Conservation (phyloP, 2,888 invertebrate genomes). For the Phlogophora meticulosa region DNA sequence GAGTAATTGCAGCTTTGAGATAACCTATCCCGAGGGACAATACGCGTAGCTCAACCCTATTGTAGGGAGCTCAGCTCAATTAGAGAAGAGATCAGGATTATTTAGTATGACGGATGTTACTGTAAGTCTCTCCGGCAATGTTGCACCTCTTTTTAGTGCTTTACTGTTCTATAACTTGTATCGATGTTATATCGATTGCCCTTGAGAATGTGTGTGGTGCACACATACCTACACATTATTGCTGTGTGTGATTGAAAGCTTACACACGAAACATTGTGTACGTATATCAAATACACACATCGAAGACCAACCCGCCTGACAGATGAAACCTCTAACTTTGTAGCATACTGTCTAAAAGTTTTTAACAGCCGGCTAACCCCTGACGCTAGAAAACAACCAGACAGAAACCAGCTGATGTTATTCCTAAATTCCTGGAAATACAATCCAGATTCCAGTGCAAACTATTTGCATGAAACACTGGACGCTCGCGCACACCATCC, state of each 20-base stretch:
- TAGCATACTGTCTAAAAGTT: neutral
- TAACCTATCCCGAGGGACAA: no score
- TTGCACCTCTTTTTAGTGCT: neutral
- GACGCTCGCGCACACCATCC: constrained; percentile 35
- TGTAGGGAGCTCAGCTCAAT: no score
- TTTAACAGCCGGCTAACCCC: constrained; percentile 14
- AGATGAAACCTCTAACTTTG: neutral
- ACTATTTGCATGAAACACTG: constrained; percentile 46
- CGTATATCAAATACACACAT: no score
- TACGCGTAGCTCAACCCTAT: no score
- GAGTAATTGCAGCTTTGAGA: no score
- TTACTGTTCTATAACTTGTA: no score
- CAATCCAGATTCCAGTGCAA: constrained; percentile 47
- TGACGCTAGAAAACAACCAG: constrained; percentile 42
- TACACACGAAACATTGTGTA: no score
- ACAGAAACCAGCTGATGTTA: constrained; percentile 25
- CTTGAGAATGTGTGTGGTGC: no score
- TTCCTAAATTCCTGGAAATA: constrained; percentile 50
- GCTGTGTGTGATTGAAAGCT: no score
- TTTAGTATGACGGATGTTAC: neutral
- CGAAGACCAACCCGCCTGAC: no score
- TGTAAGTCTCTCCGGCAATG: neutral
- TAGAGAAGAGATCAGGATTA: neutral
- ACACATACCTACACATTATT: no score
- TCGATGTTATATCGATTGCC: no score